Conservation (phyloP, 2,113 vertebrate species). For the Orthonyx spaldingii region DNA sequence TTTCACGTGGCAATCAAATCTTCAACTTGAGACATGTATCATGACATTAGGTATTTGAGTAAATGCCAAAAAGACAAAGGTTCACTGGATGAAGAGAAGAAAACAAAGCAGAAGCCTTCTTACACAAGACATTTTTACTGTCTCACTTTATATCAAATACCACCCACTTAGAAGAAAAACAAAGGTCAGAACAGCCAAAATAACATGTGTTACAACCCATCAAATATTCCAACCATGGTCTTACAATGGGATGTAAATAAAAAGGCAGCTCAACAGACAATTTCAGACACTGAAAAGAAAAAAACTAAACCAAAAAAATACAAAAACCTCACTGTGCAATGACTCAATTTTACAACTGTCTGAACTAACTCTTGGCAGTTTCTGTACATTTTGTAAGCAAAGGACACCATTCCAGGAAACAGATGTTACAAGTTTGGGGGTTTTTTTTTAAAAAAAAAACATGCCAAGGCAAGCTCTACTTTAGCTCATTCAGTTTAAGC, state of each 20-base stretch:
- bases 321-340: neutral
- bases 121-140: neutral
- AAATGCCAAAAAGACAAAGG: neutral
- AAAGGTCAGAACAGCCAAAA: neutral
- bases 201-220: neutral
- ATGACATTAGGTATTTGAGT: neutral
- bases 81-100: neutral
- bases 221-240: neutral
- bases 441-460: neutral
- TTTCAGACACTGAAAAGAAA: neutral
- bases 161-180: neutral
- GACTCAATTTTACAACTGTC: neutral
- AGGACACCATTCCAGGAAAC: slow-evolving; percentile 19
- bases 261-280: neutral
- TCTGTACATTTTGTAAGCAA: neutral
- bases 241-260: neutral
- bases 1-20: neutral
- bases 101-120: neutral
- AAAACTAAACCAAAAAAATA: neutral
- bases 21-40: neutral
- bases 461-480: neutral
- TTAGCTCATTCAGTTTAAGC: neutral
- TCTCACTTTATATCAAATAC: neutral
- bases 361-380: slow-evolving; percentile 34
- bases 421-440: neutral